Base-by-base conservation (phyloP, 2,888 invertebrate species). In the Tribolium freemani region DNA sequence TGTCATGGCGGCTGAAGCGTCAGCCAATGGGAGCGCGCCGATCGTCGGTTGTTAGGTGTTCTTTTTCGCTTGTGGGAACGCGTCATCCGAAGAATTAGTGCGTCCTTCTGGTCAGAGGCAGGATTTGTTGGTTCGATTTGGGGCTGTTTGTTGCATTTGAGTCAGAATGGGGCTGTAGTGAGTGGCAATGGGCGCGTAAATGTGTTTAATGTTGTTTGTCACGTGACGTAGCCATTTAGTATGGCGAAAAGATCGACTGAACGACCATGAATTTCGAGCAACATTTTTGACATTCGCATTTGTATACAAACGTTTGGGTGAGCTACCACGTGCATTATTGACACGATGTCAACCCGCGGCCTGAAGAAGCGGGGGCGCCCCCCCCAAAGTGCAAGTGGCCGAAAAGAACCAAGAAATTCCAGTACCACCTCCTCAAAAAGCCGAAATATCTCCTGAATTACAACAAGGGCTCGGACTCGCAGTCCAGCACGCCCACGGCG, bases 351-450 rank as follows among this genome's bases (percentile, higher is more conserved):
- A 86, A 93, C 94, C 83, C 92, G 96, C 88, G 94, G 95, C 84
- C 91, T 92, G 82, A 95, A 96, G 87, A 94, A 95, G 88, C 92
- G 95, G 89, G 96, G 96, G 85, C 93, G 96, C 85, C 96, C 97
- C n/a, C 86, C 96, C 96, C 82, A 96, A 96, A 90, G 92, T 94
- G 76, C 93, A 93, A 83, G 92, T 90, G 85, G 90, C 93, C 88
- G 96, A 96, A n/a, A 85, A 92, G 94, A 88, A 92, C 92, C 82
- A 92, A 92, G 82, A 95, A 95, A 88, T 95, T 95, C 87, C 94
- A 94, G 84, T 94, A 93, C 87, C 94, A 95, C 88, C 88, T 95
- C 82, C 90, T 97, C 86, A 96, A 96, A 88, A 97, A 96, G 87
- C 97, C 97, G 30, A 96, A 96, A 90, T 96, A 96, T 88, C 89